These are phyloP conservation scores for Globia sparganii DNA, from an alignment of 2,888 invertebrate genomes.

Conservation along the genomic window DNA sequence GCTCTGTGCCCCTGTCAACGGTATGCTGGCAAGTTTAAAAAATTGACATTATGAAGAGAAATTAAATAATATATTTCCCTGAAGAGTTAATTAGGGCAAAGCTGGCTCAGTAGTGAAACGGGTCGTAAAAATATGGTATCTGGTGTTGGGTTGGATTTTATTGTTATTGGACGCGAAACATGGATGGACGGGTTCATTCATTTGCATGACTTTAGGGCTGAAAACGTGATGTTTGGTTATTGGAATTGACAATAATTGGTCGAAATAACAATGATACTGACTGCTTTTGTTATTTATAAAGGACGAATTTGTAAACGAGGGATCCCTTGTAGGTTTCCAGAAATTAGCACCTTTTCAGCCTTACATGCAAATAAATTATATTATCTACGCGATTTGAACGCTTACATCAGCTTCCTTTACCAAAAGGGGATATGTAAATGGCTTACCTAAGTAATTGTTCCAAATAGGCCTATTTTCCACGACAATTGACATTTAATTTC, in stretches of 20 bases:
- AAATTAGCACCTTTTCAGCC: not conserved
- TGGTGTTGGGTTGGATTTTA: conserved; percentile 44
- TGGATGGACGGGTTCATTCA: conserved; percentile 40
- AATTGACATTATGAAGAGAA: conserved; percentile 25
- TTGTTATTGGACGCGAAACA: conserved; percentile 37
- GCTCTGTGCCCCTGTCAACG: conserved; percentile 33
- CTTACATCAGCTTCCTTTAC: not conserved
- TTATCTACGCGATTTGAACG: not conserved
- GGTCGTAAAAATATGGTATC: conserved; percentile 42
- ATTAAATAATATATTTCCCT: conserved; percentile 32
- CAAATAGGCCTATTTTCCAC: not conserved
- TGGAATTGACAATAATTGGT: conserved; percentile 23
- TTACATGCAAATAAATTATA: not conserved
- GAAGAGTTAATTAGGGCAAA: conserved; percentile 43
- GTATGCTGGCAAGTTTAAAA: conserved; percentile 29
- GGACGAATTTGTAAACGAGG: conserved; percentile 1
- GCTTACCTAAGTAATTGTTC: not conserved
- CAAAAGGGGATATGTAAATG: not conserved
- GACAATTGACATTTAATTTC: not conserved
- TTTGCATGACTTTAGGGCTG: conserved; percentile 43
- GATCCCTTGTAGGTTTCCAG: not conserved
- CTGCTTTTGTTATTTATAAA: not conserved
- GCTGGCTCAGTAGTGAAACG: conserved; percentile 21
- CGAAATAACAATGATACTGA: conserved; percentile 14
- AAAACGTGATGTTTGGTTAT: conserved; percentile 36